Percentiles rank a stretch among this genome's conserved stretches.
phyloP scores from a whole-genome alignment of 2,888 invertebrate genomes.

The Diachrysia chrysitis region DNA sequence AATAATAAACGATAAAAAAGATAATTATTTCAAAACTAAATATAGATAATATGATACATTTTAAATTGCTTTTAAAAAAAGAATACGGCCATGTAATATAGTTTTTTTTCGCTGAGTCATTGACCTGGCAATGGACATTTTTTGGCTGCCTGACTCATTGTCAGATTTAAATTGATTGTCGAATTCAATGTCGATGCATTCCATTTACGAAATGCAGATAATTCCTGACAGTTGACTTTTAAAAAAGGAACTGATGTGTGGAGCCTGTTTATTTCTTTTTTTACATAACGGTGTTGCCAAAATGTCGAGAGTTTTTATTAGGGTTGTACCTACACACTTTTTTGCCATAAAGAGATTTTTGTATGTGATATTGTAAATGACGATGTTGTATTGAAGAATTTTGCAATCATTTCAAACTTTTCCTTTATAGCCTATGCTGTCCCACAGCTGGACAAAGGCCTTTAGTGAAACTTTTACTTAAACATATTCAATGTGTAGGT shows the following conservation, averaged over 20 bases:
- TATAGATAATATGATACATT: not conserved
- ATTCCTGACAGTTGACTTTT: conserved; percentile 2
- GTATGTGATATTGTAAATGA: too few species aligned
- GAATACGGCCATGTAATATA: not conserved
- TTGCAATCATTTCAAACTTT: too few species aligned
- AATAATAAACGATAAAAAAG: not conserved
- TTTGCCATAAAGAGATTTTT: not conserved
- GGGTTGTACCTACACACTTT: conserved; percentile 33
- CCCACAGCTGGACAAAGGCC: too few species aligned
- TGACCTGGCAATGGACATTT: conserved; percentile 1
- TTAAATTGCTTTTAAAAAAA: not conserved
- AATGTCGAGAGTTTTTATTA: conserved; percentile 17
- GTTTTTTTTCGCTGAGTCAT: not conserved
- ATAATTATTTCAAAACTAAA: not conserved
- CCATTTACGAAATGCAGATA: conserved; percentile 20
- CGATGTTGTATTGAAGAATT: too few species aligned
- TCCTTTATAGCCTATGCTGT: too few species aligned
- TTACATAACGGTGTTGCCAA: conserved; percentile 18
- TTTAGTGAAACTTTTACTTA: too few species aligned
- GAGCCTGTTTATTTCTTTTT: conserved; percentile 8
- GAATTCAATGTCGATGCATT: conserved; percentile 17
- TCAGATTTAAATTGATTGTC: not conserved
- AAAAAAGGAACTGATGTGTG: conserved; percentile 19
- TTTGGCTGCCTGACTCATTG: not conserved
- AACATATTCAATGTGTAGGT: too few species aligned